Evolutionary conservation across 2,797 vertebrate species (phyloP), one percentile per base, ranked within the genome.

Genomic region (Falco biarmicus): DNA sequence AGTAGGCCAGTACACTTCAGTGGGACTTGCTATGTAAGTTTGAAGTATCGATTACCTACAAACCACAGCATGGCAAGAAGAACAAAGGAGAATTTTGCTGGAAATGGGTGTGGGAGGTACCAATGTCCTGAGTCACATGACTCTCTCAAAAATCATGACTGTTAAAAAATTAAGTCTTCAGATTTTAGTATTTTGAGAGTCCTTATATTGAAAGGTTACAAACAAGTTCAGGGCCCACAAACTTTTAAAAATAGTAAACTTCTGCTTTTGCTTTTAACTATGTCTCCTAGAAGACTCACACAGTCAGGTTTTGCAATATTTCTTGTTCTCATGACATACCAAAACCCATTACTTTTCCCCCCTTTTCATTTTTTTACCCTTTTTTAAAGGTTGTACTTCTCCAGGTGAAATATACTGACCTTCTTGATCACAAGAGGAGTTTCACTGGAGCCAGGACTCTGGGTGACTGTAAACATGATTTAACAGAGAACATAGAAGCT

Each of bases 401-500:
- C 45, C 29, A 25, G 76, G 93, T 83, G 74, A 84, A 94, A 84
- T 83, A 37, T 4, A 28, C 60, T 68, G 75, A 63, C 45, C 68
- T 91, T 37, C 63, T 56, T 24, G 68, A 68, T 89, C 68, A 57
- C 51, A 60, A 66, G 51, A 66, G 43, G 43, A 1, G 3, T 76
- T 89, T 82, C 48, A 39, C 63, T 39, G 19, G 56, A 79, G 85
- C 51, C 48, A 54, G 70, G 63, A 53, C 78, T 75, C 70, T 32
- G 63, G 57, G 14, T 76, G 73, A 92, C 75, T 84, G 75, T 83
- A 95, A 96, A 93, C 71, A 79, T 24, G 53, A 76, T 65, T 79
- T 78, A 85, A 83, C 61, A 75, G 81, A 57, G 74, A 91, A 54
- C 76, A 43, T 22, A 48, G 81, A 79, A 95, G 93, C 68, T 1